Percentiles rank a stretch among this genome's conserved stretches.
Conservation (phyloP, 2,888 invertebrate species). For the Xylota segnis region DNA sequence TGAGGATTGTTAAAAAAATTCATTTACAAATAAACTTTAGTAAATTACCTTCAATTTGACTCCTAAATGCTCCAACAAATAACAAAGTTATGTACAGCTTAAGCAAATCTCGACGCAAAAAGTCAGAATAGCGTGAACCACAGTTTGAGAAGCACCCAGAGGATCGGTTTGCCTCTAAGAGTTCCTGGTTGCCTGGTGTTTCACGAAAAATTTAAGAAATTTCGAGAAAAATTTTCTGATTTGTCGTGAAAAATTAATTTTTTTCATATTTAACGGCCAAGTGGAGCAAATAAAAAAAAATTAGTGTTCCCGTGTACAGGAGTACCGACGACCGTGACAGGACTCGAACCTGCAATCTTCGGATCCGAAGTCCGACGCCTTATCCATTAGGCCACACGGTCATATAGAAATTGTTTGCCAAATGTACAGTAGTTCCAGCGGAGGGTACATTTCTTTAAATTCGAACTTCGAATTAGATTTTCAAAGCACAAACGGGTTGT, state of each 20-base stretch:
- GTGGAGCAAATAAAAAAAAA: conserved; percentile 1
- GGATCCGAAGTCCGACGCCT: conserved; percentile 77
- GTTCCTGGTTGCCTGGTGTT: not conserved
- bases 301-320: no score
- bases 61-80: not conserved
- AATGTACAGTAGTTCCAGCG: not conserved
- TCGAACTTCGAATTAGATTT: not conserved
- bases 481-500: conserved; percentile 8
- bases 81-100: not conserved
- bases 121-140: not conserved
- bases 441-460: not conserved
- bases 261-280: no score
- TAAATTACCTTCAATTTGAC: not conserved
- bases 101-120: not conserved
- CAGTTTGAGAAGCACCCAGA: not conserved
- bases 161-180: no score
- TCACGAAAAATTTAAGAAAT: no score
- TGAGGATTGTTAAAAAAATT: no score
- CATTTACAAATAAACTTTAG: not conserved
- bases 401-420: not conserved
- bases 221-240: no score
- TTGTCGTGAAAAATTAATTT: no score
- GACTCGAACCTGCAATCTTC: conserved; percentile 77
- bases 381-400: conserved; percentile 77
- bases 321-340: conserved; percentile 70